Base-by-base conservation (phyloP, 2,113 vertebrate genomes). In the Cairina moschata region DNA sequence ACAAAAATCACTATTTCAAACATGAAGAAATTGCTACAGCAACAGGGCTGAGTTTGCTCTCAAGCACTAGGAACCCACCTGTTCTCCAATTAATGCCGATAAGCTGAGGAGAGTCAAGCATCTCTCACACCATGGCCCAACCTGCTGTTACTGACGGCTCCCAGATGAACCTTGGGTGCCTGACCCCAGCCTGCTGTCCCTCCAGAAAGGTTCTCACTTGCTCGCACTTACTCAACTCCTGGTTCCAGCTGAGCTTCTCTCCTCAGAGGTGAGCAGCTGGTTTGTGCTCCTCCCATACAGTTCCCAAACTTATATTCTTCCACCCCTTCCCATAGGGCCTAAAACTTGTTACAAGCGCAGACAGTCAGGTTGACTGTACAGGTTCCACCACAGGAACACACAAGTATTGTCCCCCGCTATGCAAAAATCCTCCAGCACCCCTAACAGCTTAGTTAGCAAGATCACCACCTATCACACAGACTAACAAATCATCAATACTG, bases 281-380 rank as follows among this genome's bases (percentile, higher is more conserved):
- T 56, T 55, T 82, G 34, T 87, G 89, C 84, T 95, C 95, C 74
- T 95, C 87, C 81, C 89, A 93, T 84, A 36, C 73, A 73, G 13
- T 17, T 92, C 56, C 58, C 73, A 48, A 59, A 42, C 1, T 0
- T 36, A 16, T 7, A 72, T 82, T 68, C 38, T 78, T 31, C 83
- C 59, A 0, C 72, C 88, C 59, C 68, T 90, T 83, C 88, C 91
- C 91, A 92, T 0, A 80, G 86, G 83, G 90, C 92, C 72, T 74
- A 28, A n/a, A 96, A 80, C 92, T 90, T 40, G 38, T 92, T 52
- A 59, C 31, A 34, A 66, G 56, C 18, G 69, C 69, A 83, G 75
- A 42, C 91, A 88, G 88, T 5, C 94, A 87, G 55, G 75, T 69
- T 95, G 88, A 75, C 81, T 54, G 48, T 79, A 95, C 91, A 97